Evolutionary conservation across 2,888 invertebrate genomes (phyloP), one percentile per base, ranked within the genome.

Genomic region (Campopleginae sp.): DNA sequence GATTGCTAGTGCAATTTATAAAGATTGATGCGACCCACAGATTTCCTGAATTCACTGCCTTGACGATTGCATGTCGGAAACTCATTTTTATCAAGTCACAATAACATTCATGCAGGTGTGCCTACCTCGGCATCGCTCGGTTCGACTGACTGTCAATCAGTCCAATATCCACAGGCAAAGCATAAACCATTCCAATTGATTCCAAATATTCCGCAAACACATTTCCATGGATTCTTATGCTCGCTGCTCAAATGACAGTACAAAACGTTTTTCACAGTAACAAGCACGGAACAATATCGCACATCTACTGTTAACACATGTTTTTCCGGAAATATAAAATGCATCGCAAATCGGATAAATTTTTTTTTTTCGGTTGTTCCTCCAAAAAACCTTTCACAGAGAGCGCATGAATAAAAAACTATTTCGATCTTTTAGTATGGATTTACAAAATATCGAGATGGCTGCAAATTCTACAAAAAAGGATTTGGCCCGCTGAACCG

Each of bases 31-130:
- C 54, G 7, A 17, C 54, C 38, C 51, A 19, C 51, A 38, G 48
- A 76, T 51, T 38, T 19, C n/a, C 65, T 8, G 23, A 38, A 46
- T 38, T 19, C 7, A 54, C 19, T 14, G 12, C n/a, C 44, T 19
- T 33, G 2, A 51, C 33, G 76, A 19, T 76, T 65, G 76, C 76
- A 38, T 76, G 76, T 51, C 65, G 6, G 46, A 14, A 23, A 17
- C 14, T 76, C 51, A 51, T 76, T 71, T 58, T 84, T 80, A 51
- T 19, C 12, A 54, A 61, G 74, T 70, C 8, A 42, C 38, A 31
- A 79, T 48, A 17, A 75, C 51, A 54, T 44, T 65, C 44, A 17
- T 48, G 61, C 48, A 33, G 48, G 12, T 58, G n/a, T 33, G 19
- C 27, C 48, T 44, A 17, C 14, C 46, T 44, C 27, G 27, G 31